Percentiles rank a stretch among this genome's conserved stretches.
Evolutionary conservation across 1,140 invertebrate species (phyloP).

Genomic region (Megalonaias nervosa): DNA sequence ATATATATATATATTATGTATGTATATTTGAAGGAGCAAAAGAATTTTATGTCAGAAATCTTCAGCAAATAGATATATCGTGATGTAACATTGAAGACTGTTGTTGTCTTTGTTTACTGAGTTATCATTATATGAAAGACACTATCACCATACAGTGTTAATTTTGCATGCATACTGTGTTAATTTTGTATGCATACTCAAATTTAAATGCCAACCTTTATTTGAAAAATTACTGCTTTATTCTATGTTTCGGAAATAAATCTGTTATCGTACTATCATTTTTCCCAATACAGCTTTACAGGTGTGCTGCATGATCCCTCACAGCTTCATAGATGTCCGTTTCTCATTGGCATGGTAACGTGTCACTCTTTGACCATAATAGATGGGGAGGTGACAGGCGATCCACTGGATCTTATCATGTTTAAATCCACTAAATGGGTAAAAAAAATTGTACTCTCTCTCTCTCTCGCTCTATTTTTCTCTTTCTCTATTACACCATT

Average conservation of each 20-base stretch:
- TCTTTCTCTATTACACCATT: background rate
- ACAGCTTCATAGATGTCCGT: slow-evolving; percentile 42
- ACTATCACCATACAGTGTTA: too few relatives aligned
- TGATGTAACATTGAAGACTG: too few relatives aligned
- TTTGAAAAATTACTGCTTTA: background rate
- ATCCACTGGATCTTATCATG: slow-evolving; percentile 93
- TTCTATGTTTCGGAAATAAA: background rate
- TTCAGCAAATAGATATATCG: too few relatives aligned
- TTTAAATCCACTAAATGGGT: slow-evolving; percentile 77
- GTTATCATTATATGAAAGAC: too few relatives aligned
- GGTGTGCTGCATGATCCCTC: slow-evolving; percentile 46
- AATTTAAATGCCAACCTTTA: background rate
- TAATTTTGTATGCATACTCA: too few relatives aligned
- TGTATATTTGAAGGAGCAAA: too few relatives aligned
- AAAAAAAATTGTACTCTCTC: slow-evolving; percentile 27
- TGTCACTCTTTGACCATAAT: slow-evolving; percentile 94
- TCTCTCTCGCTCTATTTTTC: background rate
- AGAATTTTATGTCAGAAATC: too few relatives aligned
- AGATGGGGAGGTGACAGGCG: slow-evolving; percentile 86
- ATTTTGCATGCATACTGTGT: too few relatives aligned
- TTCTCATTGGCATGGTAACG: slow-evolving; percentile 79
- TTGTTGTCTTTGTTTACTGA: too few relatives aligned
- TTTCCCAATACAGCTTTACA: slow-evolving; percentile 51
- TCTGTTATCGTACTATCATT: background rate
- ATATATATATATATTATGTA: too few relatives aligned